These are phyloP conservation scores for Phrixothrix hirtus DNA, from an alignment of 2,888 invertebrate genomes.

Conservation along the genomic window DNA sequence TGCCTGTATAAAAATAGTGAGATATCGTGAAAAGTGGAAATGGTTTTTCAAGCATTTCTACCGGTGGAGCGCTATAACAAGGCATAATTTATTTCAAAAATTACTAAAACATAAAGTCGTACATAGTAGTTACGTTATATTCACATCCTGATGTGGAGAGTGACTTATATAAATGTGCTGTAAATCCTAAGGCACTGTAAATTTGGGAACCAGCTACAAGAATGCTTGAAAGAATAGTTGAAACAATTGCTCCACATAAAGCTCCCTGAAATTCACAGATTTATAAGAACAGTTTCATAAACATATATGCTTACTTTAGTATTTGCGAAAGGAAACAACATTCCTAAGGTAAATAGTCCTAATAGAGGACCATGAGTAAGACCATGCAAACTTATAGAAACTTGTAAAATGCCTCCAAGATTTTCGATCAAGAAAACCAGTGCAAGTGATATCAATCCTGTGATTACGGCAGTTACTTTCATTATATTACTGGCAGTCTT, in stretches of 20 bases:
- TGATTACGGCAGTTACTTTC: constrained; percentile 57
- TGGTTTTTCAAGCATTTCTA: constrained; percentile 10
- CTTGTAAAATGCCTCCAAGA: constrained; percentile 69
- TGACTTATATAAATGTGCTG: constrained; percentile 36
- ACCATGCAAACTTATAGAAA: constrained; percentile 66
- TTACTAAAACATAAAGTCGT: background rate
- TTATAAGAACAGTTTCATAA: background rate
- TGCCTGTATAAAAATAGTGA: constrained; percentile 39
- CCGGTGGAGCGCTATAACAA: background rate
- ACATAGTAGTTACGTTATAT: constrained; percentile 6
- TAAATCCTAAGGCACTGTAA: constrained; percentile 35
- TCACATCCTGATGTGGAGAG: constrained; percentile 38
- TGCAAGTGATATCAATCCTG: constrained; percentile 73
- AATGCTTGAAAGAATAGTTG: constrained; percentile 23
- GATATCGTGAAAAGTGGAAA: constrained; percentile 39
- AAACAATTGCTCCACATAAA: constrained; percentile 38
- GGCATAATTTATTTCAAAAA: background rate
- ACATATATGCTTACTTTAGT: background rate
- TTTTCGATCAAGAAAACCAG: constrained; percentile 66
- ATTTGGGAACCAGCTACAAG: constrained; percentile 37
- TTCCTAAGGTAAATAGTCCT: constrained; percentile 68
- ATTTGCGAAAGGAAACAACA: constrained; percentile 65
- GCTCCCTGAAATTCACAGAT: constrained; percentile 37
- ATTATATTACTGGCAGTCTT: constrained; percentile 61
- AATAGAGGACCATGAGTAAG: constrained; percentile 67